Conservation (phyloP, 1,140 invertebrate genomes). For the Batillaria attramentaria region DNA sequence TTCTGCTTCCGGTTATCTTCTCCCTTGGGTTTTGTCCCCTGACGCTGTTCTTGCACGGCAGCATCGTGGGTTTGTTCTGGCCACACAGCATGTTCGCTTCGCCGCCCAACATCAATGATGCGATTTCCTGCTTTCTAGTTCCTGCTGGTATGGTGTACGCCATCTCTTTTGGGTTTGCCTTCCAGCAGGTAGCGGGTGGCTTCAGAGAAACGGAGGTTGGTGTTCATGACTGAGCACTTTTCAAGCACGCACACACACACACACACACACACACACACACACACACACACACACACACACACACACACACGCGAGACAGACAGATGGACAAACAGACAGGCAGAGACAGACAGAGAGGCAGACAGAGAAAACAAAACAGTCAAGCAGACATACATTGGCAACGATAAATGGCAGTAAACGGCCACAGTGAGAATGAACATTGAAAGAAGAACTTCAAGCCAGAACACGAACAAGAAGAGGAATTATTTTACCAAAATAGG, state of each 20-base stretch:
- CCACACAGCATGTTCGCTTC: conserved; percentile 16
- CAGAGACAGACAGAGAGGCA: too few relatives aligned
- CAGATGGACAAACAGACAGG: too few relatives aligned
- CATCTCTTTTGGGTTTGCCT: conserved; percentile 46
- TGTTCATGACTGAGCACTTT: neutral
- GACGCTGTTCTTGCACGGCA: conserved; percentile 35
- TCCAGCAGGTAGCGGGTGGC: conserved; percentile 33
- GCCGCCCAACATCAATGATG: conserved; percentile 48
- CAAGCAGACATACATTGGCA: neutral
- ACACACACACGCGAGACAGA: too few relatives aligned
- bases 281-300: neutral
- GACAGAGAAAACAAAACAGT: neutral
- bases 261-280: neutral
- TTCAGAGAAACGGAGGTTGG: conserved; percentile 1
- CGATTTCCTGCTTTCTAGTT: conserved; percentile 46
- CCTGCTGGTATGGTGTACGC: conserved; percentile 52
- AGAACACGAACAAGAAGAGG: too few relatives aligned
- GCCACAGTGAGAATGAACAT: too few relatives aligned
- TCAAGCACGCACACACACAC: neutral
- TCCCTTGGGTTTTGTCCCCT: conserved; percentile 41
- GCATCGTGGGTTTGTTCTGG: conserved; percentile 34
- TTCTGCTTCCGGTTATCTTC: conserved; percentile 33
- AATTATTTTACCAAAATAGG: neutral
- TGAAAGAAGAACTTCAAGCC: too few relatives aligned
- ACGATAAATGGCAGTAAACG: neutral